Evolutionary conservation across 2,888 invertebrate genomes (phyloP).

Genomic region (Aphodius granarius): DNA sequence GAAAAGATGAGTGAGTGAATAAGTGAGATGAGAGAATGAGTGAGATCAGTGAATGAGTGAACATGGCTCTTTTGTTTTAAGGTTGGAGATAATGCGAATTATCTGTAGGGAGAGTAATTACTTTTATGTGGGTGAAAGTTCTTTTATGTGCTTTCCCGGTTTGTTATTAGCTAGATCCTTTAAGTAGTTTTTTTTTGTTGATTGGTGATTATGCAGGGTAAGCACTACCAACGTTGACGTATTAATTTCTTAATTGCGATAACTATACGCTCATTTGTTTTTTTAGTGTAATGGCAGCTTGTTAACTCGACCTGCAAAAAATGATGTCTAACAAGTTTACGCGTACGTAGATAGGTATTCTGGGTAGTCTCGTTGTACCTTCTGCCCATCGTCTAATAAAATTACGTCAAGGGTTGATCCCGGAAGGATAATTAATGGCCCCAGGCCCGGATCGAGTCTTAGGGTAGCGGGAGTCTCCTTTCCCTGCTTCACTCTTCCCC

Average conservation of each 20-base stretch:
- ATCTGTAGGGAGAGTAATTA: neutral
- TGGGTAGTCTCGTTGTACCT: neutral
- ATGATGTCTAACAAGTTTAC: neutral
- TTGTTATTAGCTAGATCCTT: neutral
- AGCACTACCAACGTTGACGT: neutral
- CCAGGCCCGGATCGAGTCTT: neutral
- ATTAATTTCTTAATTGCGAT: too few species aligned
- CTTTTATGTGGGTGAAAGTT: neutral
- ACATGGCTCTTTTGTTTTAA: neutral
- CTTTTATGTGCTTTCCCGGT: neutral
- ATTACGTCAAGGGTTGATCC: slow-evolving; percentile 5
- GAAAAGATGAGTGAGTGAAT: neutral
- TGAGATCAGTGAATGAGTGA: neutral
- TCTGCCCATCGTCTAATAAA: slow-evolving; percentile 8
- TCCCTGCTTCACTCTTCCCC: neutral
- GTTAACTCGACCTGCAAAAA: neutral
- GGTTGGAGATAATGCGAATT: neutral
- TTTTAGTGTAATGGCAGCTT: neutral
- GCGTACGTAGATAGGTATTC: neutral
- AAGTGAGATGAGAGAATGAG: too few species aligned
- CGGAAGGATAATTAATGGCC: slow-evolving; percentile 7
- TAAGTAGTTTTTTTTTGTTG: too few species aligned
- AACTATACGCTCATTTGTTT: neutral
- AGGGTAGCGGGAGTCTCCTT: neutral
- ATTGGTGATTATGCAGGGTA: too few species aligned